Evolutionary conservation across 2,797 vertebrate species (phyloP).

Genomic region (Hoplostethus mediterraneus): DNA sequence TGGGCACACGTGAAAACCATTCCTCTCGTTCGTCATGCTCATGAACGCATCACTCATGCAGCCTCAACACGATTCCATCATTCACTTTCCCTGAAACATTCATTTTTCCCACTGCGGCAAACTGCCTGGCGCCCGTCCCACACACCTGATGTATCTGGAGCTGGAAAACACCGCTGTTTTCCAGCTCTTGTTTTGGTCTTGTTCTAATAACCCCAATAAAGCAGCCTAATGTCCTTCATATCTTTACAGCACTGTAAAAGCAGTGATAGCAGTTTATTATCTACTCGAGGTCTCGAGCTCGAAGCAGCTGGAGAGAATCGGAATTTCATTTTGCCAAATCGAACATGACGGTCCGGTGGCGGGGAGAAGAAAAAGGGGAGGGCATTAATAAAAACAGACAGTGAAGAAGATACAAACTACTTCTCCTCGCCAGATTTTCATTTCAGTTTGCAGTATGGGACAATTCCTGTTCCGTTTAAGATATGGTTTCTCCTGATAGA

Average conservation of each 20-base stretch:
- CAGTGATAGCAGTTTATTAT: conserved; percentile 56
- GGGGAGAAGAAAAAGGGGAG: neutral
- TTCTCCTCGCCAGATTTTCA: neutral
- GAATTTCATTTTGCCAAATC: conserved; percentile 42
- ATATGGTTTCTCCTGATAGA: conserved; percentile 18
- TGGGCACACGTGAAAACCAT: conserved; percentile 7
- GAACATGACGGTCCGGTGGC: conserved; percentile 16
- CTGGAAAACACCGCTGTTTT: neutral
- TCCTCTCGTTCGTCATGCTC: conserved; percentile 32
- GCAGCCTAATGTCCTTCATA: conserved; percentile 55
- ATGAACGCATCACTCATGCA: conserved; percentile 3
- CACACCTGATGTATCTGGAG: no score
- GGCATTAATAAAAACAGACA: conserved; percentile 16
- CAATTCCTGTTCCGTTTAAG: neutral
- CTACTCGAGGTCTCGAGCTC: conserved; percentile 30
- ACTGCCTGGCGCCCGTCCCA: conserved; percentile 4
- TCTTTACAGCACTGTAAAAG: conserved; percentile 53
- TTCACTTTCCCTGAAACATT: neutral
- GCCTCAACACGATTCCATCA: neutral
- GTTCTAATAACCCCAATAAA: conserved; percentile 62
- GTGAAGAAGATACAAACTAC: neutral
- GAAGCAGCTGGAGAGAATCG: conserved; percentile 40
- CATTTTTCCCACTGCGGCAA: neutral
- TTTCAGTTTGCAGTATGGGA: neutral
- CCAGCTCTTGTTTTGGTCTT: conserved; percentile 19